These are phyloP conservation scores for Lepetodrilus schrolli DNA, from an alignment of 2,888 invertebrate species.

Conservation along the genomic window DNA sequence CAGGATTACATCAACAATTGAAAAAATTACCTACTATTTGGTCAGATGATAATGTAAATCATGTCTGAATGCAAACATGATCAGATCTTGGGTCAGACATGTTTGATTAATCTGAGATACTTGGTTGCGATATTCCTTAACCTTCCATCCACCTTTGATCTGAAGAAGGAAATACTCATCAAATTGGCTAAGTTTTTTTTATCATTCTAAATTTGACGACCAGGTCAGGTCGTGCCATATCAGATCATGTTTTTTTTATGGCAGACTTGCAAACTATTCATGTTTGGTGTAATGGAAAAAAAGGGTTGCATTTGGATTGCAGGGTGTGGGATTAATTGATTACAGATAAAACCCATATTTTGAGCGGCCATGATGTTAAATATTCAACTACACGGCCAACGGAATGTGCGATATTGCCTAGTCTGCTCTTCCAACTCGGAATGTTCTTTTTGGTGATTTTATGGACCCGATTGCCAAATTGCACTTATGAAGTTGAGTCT, in stretches of 20 bases:
- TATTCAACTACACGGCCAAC: constrained; percentile 25
- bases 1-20: constrained; percentile 29
- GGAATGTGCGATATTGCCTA: constrained; percentile 21
- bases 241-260: constrained; percentile 16
- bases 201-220: constrained; percentile 20
- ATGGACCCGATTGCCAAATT: constrained; percentile 12
- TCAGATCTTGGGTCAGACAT: neutral
- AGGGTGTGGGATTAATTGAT: constrained; percentile 18
- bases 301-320: constrained; percentile 12
- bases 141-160: neutral
- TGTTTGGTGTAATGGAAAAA: constrained; percentile 10
- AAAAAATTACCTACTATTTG: constrained; percentile 27
- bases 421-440: constrained; percentile 2
- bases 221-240: neutral
- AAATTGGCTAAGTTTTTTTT: neutral
- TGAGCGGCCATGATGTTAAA: constrained; percentile 22
- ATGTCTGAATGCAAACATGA: constrained; percentile 9
- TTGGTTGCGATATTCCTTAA: neutral
- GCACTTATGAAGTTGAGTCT: constrained; percentile 18
- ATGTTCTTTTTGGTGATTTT: constrained; percentile 12
- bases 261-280: constrained; percentile 19
- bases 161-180: neutral
- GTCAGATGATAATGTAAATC: constrained; percentile 34
- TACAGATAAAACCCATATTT: constrained; percentile 4
- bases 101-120: neutral